A percentile compares a stretch with the other conserved stretches of the same genome.
Evolutionary conservation across 2,888 invertebrate species (phyloP).

Genomic region (Drosophila pseudotakahashii): DNA sequence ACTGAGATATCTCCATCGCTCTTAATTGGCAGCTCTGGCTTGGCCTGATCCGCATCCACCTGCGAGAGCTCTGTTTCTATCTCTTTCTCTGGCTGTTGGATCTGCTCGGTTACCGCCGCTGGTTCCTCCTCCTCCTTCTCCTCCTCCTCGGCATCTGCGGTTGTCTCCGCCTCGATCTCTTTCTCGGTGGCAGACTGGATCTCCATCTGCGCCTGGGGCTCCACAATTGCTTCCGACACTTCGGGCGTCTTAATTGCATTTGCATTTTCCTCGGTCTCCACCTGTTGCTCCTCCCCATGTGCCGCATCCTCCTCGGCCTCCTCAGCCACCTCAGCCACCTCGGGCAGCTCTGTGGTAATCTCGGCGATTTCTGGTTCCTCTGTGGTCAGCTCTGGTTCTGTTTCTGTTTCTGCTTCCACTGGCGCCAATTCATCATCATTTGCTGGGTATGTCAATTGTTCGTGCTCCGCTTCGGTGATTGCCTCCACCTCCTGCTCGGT

Average conservation of each 20-base stretch:
- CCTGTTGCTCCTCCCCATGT: constrained; percentile 21
- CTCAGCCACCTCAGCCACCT: constrained; percentile 8
- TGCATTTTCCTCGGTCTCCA: constrained; percentile 60
- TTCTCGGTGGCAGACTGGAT: constrained; percentile 1
- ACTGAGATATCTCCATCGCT: constrained; percentile 26
- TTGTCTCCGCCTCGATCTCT: constrained; percentile 13
- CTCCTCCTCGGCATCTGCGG: constrained; percentile 7
- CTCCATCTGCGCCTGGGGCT: constrained; percentile 42
- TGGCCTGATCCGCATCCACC: constrained; percentile 53
- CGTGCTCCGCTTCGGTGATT: constrained; percentile 71
- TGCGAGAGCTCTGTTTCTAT: constrained; percentile 1
- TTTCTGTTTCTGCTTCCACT: constrained; percentile 33
- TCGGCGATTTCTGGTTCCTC: constrained; percentile 26
- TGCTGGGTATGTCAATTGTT: constrained; percentile 76
- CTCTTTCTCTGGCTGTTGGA: constrained; percentile 30
- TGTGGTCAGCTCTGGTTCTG: constrained; percentile 25
- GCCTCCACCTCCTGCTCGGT: constrained; percentile 42
- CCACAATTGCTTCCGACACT: constrained; percentile 70
- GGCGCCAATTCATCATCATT: constrained; percentile 81
- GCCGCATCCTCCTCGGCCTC: constrained; percentile 4
- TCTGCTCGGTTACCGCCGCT: constrained; percentile 13
- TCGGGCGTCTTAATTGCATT: constrained; percentile 79
- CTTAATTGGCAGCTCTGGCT: constrained; percentile 34
- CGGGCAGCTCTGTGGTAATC: constrained; percentile 17
- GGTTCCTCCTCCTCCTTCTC: background rate